Evolutionary conservation across 2,113 vertebrate genomes (phyloP).

Genomic region (Paedocypris sp.): DNA sequence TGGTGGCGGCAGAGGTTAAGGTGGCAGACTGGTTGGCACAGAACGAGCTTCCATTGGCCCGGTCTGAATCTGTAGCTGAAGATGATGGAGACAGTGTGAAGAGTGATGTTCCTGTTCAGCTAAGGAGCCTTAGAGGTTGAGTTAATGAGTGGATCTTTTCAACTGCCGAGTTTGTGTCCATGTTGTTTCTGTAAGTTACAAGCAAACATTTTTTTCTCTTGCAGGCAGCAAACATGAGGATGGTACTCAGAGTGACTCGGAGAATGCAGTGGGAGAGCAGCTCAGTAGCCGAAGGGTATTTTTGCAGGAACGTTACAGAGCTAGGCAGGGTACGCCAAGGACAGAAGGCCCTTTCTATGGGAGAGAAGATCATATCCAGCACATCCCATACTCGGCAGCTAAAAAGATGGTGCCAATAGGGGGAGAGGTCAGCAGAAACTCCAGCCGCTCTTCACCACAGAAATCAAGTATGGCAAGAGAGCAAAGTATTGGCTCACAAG

Average conservation of each 20-base stretch:
- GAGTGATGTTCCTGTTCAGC: constrained; percentile 86
- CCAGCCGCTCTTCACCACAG: neutral
- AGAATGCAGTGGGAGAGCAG: constrained; percentile 75
- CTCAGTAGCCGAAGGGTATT: constrained; percentile 61
- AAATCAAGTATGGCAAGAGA: neutral
- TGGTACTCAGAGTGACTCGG: constrained; percentile 90
- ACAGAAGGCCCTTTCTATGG: constrained; percentile 54
- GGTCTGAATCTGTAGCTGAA: constrained; percentile 74
- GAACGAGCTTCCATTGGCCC: constrained; percentile 83
- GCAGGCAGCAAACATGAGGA: constrained; percentile 92
- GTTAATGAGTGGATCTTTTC: too few relatives aligned
- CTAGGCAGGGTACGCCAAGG: constrained; percentile 56
- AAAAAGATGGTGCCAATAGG: constrained; percentile 37
- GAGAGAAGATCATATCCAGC: constrained; percentile 61
- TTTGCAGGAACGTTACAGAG: constrained; percentile 71
- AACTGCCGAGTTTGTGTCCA: too few relatives aligned
- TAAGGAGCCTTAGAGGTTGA: constrained; percentile 86
- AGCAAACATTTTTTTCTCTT: neutral
- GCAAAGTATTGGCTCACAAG: constrained; percentile 35
- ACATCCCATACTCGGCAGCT: constrained; percentile 53
- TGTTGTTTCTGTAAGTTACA: neutral
- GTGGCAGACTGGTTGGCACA: constrained; percentile 96
- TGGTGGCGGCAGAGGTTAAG: constrained; percentile 90
- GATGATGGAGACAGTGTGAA: constrained; percentile 93
- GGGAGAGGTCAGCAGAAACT: constrained; percentile 29